These are phyloP conservation scores for Cyprinodon tularosa DNA, from an alignment of 2,113 vertebrate genomes.

Conservation along the genomic window DNA sequence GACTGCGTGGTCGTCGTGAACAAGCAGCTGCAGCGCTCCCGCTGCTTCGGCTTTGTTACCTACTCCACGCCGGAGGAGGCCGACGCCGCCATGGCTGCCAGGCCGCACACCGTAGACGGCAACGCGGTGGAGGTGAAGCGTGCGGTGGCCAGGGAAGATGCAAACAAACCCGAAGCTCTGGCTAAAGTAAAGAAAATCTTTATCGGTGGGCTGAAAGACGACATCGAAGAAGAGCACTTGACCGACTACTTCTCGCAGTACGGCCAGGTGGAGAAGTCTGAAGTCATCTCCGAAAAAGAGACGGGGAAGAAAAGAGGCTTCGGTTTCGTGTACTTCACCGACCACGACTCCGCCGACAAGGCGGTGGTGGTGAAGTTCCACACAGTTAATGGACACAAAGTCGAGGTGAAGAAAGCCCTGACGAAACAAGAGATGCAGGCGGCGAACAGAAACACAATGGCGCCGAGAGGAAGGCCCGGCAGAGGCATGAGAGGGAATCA, in stretches of 20 bases:
- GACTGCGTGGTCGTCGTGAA: constrained; percentile 78
- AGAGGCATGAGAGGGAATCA: constrained; percentile 73
- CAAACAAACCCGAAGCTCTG: constrained; percentile 89
- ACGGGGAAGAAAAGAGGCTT: constrained; percentile 96
- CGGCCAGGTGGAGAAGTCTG: constrained; percentile 92
- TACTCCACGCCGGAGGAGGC: constrained; percentile 92
- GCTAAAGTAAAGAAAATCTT: constrained; percentile 98
- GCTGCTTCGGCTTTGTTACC: constrained; percentile 96
- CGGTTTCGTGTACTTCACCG: constrained; percentile 95
- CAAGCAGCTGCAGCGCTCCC: constrained; percentile 81
- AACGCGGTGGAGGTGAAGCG: constrained; percentile 94
- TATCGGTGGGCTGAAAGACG: constrained; percentile 93
- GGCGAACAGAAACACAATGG: constrained; percentile 77
- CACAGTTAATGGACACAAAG: constrained; percentile 90
- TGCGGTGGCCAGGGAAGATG: constrained; percentile 92
- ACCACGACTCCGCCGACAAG: constrained; percentile 94
- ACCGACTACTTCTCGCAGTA: constrained; percentile 91
- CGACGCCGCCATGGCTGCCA: constrained; percentile 91
- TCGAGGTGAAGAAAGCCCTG: constrained; percentile 94
- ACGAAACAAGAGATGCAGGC: constrained; percentile 88
- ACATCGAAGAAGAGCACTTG: constrained; percentile 90
- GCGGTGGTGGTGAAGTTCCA: constrained; percentile 94
- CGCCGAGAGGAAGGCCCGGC: constrained; percentile 64
- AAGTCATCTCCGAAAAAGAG: constrained; percentile 95
- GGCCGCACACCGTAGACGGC: constrained; percentile 92